Evolutionary conservation across 2,888 invertebrate genomes (phyloP).

Genomic region (Pyrocoelia pectoralis): DNA sequence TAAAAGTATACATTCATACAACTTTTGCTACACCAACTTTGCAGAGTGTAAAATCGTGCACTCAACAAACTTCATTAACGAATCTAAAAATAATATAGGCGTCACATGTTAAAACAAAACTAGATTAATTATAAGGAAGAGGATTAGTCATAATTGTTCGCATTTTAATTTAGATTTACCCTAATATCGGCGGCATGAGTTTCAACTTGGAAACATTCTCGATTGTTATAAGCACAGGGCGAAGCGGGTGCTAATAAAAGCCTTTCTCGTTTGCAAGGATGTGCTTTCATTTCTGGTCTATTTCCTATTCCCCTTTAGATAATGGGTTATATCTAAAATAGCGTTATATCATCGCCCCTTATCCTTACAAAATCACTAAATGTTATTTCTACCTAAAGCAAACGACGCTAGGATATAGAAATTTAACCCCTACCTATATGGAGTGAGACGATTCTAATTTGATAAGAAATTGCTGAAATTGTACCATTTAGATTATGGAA

Average conservation of each 20-base stretch:
- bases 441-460: constrained; percentile 6
- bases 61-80: neutral
- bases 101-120: neutral
- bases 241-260: constrained; percentile 31
- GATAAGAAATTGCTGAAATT: constrained; percentile 8
- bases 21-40: neutral
- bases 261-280: constrained; percentile 35
- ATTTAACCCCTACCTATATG: constrained; percentile 13
- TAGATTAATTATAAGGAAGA: constrained; percentile 7
- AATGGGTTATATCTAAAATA: constrained; percentile 35
- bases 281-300: constrained; percentile 36
- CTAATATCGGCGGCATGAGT: constrained; percentile 10
- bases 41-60: neutral
- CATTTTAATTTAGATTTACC: constrained; percentile 15
- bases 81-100: neutral
- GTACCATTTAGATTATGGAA: neutral
- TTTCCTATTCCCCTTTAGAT: constrained; percentile 36
- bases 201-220: constrained; percentile 18
- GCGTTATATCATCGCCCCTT: constrained; percentile 32
- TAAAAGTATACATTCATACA: neutral
- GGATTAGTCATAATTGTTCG: constrained; percentile 9
- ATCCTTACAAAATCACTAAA: constrained; percentile 29
- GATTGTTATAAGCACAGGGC: constrained; percentile 29
- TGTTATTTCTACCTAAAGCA: constrained; percentile 22
- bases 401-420: constrained; percentile 11